These are phyloP conservation scores for Zele albiditarsus DNA, from an alignment of 2,888 invertebrate genomes.

Conservation along the genomic window DNA sequence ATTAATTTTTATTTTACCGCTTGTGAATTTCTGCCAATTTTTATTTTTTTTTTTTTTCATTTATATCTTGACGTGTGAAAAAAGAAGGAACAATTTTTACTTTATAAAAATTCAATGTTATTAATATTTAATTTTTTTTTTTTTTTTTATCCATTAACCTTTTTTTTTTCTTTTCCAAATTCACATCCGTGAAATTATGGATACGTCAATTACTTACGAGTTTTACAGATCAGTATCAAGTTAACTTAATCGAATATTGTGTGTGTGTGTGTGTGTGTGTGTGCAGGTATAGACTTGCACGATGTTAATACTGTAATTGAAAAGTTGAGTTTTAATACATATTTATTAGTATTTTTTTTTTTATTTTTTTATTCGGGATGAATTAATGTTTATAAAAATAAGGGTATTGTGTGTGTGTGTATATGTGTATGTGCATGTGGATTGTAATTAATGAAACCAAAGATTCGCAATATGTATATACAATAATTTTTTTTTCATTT, in stretches of 20 bases:
- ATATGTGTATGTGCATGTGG: not conserved
- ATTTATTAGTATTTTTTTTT: not conserved
- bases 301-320: not conserved
- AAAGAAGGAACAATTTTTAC: too few relatives aligned
- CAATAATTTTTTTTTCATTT: conserved; percentile 15
- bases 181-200: not conserved
- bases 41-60: not conserved
- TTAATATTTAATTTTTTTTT: not conserved
- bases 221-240: not conserved
- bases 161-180: not conserved
- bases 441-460: conserved; percentile 40
- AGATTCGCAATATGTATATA: conserved; percentile 21
- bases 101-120: not conserved
- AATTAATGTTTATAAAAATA: not conserved
- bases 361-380: not conserved
- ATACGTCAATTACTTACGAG: not conserved
- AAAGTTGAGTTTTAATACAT: not conserved
- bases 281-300: not conserved
- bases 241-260: not conserved
- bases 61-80: not conserved
- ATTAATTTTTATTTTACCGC: not conserved
- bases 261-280: not conserved
- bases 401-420: not conserved
- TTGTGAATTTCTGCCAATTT: not conserved
- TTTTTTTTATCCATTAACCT: not conserved